Base-by-base conservation (phyloP, 2,113 vertebrate species). In the Lepidothrix coronata region DNA sequence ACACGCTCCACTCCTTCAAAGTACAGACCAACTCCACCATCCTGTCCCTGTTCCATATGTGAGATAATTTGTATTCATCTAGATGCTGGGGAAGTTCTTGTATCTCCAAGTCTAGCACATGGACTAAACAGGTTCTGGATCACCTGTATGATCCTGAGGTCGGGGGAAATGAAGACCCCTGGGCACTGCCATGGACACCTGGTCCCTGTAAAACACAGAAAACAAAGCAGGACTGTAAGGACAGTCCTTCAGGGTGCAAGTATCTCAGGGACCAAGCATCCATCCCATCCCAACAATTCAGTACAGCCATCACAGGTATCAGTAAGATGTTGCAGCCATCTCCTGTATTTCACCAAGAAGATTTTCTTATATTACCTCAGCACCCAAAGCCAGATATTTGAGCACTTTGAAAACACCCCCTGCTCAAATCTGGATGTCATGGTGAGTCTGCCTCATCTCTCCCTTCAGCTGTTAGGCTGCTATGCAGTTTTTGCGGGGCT, bases 271-370 rank as follows among this genome's bases (percentile, higher is more conserved):
- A 66, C n/a, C 9, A 24, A 93, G 71, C 8, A 61, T 37, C 8
- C 10, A 0, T 5, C 16, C 14, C 5, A 15, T 11, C 30, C 67
- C 1, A 0, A 46, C 17, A 5, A 1, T 80, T 41, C 67, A 46
- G 3, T 2, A 23, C 43, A 46, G 23, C 8, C 59, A 66, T 39
- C 59, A 39, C 0, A 2, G 5, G 22, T 65, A 39, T 14, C 57
- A 78, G 54, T 52, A 78, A 82, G 23, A 20, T 31, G 18, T 57
- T 78, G 23, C 19, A 39, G 35, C 2, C 8, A 55, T 21, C 22
- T 59, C 17, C 20, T 43, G 11, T 63, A 41, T 37, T 72, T 75
- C 51, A 62, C 37, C 5, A 1, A 43, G n/a, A 41, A 31, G 7
- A 25, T 52, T 72, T 81, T 67, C n/a, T 24, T 33, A 12, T 35